These are phyloP conservation scores for Drosophila nr. perissopoda DNA, from an alignment of 2,888 invertebrate species.

Conservation along the genomic window DNA sequence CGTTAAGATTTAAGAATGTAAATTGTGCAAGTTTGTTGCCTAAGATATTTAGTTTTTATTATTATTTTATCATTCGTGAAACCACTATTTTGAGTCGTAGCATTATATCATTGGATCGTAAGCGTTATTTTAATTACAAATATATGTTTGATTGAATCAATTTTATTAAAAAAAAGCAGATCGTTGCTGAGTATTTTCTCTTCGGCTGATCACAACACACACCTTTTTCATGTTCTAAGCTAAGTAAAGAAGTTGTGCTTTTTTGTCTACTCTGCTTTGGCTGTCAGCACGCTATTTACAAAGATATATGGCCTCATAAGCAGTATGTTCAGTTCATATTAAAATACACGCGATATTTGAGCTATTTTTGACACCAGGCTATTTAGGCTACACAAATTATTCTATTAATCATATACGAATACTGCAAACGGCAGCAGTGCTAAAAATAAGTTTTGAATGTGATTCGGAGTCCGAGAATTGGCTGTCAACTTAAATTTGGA, in stretches of 20 bases:
- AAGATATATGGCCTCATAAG: conserved; percentile 5
- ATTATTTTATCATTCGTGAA: too few relatives aligned
- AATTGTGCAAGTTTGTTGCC: conserved; percentile 1
- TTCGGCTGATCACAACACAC: background rate
- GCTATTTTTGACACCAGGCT: conserved; percentile 6
- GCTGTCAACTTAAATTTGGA: conserved; percentile 44
- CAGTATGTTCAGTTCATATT: conserved; percentile 1
- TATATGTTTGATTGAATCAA: background rate
- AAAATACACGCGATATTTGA: conserved; percentile 26
- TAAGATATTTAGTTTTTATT: background rate
- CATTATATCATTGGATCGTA: background rate
- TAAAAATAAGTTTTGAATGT: background rate
- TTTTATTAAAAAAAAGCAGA: background rate
- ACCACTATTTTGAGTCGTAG: background rate
- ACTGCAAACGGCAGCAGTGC: background rate
- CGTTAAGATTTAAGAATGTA: background rate
- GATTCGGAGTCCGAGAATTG: conserved; percentile 25
- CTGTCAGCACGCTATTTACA: background rate
- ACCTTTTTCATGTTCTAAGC: background rate
- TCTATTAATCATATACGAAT: conserved; percentile 24
- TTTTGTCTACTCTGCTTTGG: background rate
- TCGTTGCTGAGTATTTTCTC: background rate
- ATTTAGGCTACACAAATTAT: conserved; percentile 1
- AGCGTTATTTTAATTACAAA: background rate
- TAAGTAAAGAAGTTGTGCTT: background rate